Evolutionary conservation across 2,797 vertebrate genomes (phyloP).

Genomic region (Eremophila alpestris): DNA sequence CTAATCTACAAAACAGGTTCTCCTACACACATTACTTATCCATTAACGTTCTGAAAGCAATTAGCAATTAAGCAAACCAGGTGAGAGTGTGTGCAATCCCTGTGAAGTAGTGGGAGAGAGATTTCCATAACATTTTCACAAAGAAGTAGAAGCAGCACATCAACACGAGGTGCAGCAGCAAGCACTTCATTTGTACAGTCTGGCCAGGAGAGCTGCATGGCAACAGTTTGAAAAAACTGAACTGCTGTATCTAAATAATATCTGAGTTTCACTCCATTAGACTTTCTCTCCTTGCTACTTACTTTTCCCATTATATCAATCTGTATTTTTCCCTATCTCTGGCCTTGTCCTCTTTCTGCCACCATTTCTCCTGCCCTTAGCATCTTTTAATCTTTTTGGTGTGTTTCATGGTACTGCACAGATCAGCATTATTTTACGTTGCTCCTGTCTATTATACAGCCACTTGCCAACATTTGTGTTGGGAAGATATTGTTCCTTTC

Average conservation of each 20-base stretch:
- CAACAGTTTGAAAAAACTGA: not conserved
- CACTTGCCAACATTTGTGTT: not conserved
- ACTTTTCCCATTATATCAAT: not conserved
- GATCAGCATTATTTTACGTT: not conserved
- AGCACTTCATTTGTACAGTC: not conserved
- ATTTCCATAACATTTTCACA: conserved; percentile 14
- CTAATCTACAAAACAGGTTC: conserved; percentile 41
- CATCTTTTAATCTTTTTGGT: not conserved
- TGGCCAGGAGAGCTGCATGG: not conserved
- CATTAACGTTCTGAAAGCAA: conserved; percentile 34
- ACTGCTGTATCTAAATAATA: not conserved
- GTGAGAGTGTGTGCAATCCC: not conserved
- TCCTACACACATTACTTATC: conserved; percentile 3
- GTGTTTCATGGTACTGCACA: not conserved
- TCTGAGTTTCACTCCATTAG: not conserved
- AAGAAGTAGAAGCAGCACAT: not conserved
- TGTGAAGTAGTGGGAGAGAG: not conserved
- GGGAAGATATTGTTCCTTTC: not conserved
- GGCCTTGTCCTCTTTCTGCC: not conserved
- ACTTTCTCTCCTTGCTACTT: not conserved
- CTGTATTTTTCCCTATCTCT: not conserved
- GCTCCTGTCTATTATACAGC: not conserved
- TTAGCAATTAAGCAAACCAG: not conserved
- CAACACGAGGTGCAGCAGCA: not conserved
- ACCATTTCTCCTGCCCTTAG: not conserved